Base-by-base conservation (phyloP, 2,888 invertebrate genomes). In the Euproctis similis region DNA sequence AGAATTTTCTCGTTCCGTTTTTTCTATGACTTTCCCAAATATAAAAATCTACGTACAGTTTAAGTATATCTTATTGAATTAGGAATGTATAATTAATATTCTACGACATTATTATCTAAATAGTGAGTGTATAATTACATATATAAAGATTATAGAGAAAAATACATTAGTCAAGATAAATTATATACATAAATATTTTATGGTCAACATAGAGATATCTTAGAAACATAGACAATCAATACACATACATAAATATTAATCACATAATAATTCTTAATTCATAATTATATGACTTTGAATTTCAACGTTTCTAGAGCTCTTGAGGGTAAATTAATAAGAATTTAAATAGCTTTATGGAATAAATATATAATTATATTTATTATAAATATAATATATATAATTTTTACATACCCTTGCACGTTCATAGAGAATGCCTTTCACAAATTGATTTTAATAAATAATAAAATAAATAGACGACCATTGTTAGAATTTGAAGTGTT, bases 401-500 rank as follows among this genome's bases (percentile, higher is more conserved):
- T n/a, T 54, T 54, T 39, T 52, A 56, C 42, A 34, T 25, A 45
- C 25, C 38, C 39, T 42, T 45, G 55, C 49, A 54, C 49, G n/a
- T n/a, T n/a, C 26, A 34, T 40, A 40, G 38, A 31, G 21, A 27
- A 39, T 48, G 58, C 57, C 55, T 62, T n/a, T 56, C 38, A 50
- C 31, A 31, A n/a, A 49, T 39, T 31, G 40, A 58, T 64, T 69
- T 64, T 57, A 66, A 57, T 60, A n/a, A n/a, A n/a, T n/a, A n/a
- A n/a, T n/a, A n/a, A n/a, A n/a, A n/a, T n/a, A 50, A 59, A 66
- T 72, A 77, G 69, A 54, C 59, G 77, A 78, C 76, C 77, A 76
- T 47, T 58, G n/a, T 72, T 71, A 71, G 60, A 70, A 72, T 75
- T 67, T 57, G 53, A 81, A 72, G 81, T 84, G 82, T 84, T 84